These are phyloP conservation scores for Ptychadena robeensis DNA, from an alignment of 2,797 vertebrate species.

Conservation along the genomic window DNA sequence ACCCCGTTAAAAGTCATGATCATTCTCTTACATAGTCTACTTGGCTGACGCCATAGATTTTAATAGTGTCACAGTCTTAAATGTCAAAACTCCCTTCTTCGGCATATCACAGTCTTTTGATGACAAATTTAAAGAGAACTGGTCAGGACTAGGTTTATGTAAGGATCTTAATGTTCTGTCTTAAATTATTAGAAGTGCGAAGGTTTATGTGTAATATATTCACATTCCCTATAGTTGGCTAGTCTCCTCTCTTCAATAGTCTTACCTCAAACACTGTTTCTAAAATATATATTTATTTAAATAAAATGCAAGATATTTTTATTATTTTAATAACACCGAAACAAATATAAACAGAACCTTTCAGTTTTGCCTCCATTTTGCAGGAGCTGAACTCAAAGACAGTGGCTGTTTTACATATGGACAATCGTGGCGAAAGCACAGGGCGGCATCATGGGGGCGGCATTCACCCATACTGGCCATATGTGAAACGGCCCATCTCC, in stretches of 20 bases:
- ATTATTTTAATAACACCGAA: no score
- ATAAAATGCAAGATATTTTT: no score
- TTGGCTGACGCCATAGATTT: slow-evolving; percentile 51
- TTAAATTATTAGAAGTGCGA: neutral
- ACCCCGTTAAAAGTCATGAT: slow-evolving; percentile 54
- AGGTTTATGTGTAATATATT: neutral
- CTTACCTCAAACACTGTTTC: no score
- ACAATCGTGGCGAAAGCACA: no score
- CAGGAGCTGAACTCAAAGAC: no score
- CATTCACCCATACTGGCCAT: no score
- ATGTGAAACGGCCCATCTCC: no score
- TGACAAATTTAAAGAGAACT: slow-evolving; percentile 28
- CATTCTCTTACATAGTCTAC: slow-evolving; percentile 46
- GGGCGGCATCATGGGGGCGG: no score
- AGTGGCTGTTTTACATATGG: no score
- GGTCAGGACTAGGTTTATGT: neutral
- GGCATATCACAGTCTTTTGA: slow-evolving; percentile 17
- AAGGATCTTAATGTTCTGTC: neutral
- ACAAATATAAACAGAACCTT: no score
- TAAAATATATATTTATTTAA: no score
- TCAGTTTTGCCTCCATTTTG: no score
- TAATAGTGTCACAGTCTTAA: slow-evolving; percentile 57
- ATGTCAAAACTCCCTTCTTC: slow-evolving; percentile 46
- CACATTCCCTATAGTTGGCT: neutral
- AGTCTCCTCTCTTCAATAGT: neutral